These are phyloP conservation scores for Neuroterus valhalla DNA, from an alignment of 1,140 invertebrate species.

Conservation along the genomic window DNA sequence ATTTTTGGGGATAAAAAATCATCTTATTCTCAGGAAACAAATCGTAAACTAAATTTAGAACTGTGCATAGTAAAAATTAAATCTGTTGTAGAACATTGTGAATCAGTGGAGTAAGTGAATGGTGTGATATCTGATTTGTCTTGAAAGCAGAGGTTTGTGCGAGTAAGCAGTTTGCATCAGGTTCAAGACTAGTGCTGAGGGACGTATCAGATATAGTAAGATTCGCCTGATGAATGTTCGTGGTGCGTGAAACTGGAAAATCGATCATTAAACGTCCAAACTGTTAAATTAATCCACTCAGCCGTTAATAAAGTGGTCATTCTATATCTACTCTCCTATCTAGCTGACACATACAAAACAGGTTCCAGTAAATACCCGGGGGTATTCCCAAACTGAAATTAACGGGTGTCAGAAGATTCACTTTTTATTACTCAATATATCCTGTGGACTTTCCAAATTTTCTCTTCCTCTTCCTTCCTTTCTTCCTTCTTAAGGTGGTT, in stretches of 20 bases:
- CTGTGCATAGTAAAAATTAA: too few relatives aligned
- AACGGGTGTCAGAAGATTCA: neutral
- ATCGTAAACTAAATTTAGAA: too few relatives aligned
- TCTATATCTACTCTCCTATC: constrained; percentile 33
- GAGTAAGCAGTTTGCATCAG: too few relatives aligned
- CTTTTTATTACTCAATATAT: neutral
- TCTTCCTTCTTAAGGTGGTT: too few relatives aligned
- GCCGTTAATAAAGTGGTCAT: constrained; percentile 63
- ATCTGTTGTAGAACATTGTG: too few relatives aligned
- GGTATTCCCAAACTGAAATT: neutral
- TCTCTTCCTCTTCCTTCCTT: too few relatives aligned
- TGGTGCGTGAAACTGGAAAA: constrained; percentile 58
- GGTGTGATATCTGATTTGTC: too few relatives aligned
- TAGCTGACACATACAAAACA: constrained; percentile 22
- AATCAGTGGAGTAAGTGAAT: too few relatives aligned
- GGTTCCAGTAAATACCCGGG: constrained; percentile 24
- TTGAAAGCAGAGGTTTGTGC: too few relatives aligned
- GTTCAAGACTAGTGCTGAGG: neutral
- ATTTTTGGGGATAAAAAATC: too few relatives aligned
- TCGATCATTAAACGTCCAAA: constrained; percentile 68
- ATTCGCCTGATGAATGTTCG: constrained; percentile 36
- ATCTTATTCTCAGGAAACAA: too few relatives aligned
- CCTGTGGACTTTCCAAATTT: too few relatives aligned
- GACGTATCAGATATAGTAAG: neutral
- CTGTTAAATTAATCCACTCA: constrained; percentile 67